These are phyloP conservation scores for Cladopsammia gracilis DNA, from an alignment of 64 coral and sea anemone genomes.

Conservation along the genomic window DNA sequence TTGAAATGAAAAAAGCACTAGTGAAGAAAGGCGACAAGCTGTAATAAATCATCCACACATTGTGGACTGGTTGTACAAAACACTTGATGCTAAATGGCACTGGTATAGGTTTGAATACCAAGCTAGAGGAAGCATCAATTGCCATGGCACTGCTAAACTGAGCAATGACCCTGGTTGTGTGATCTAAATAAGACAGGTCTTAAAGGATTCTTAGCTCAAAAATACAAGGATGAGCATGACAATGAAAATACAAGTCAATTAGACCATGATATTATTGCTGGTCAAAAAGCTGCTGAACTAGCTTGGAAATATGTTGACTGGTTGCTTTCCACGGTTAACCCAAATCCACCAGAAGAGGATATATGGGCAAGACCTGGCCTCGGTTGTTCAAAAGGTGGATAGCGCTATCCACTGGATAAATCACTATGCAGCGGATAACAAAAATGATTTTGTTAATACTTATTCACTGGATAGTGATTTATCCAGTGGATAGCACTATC, in stretches of 20 bases:
- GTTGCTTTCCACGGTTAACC: conserved; percentile 8
- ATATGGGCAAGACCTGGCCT: no score
- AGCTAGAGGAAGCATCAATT: no score
- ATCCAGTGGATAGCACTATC: no score
- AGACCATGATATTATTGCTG: conserved; percentile 20
- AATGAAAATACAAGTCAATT: neutral
- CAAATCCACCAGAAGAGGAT: no score
- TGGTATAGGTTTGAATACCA: no score
- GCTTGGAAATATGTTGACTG: conserved; percentile 46
- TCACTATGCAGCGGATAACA: no score
- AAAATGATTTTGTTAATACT: no score
- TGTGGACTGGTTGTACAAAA: conserved; percentile 57
- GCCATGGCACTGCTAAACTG: no score
- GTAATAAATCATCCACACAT: conserved; percentile 52
- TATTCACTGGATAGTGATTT: no score
- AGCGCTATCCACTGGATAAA: no score
- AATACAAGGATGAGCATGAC: conserved; percentile 23
- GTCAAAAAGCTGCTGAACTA: conserved; percentile 19
- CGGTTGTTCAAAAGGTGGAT: no score
- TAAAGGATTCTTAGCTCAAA: conserved; percentile 63
- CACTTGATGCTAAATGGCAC: conserved; percentile 26
- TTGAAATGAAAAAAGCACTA: conserved; percentile 24
- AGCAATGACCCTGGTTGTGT: neutral
- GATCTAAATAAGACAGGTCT: conserved; percentile 8
- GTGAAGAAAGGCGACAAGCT: conserved; percentile 22